Evolutionary conservation across 2,888 invertebrate genomes (phyloP).

Genomic region (Syrphus vitripennis): DNA sequence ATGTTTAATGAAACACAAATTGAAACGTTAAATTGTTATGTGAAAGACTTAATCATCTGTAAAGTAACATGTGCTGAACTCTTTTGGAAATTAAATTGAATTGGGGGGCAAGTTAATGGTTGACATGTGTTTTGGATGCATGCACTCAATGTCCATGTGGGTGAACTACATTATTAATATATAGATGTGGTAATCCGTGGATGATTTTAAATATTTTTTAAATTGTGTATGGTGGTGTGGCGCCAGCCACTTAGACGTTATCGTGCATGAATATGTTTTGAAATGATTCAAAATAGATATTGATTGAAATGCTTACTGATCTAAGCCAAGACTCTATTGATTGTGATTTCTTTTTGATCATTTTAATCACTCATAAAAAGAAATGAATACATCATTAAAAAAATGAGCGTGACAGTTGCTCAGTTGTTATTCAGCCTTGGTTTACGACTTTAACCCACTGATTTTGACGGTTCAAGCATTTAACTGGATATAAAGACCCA

Average conservation of each 20-base stretch:
- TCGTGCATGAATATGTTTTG: background rate
- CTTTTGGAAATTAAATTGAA: conserved; percentile 29
- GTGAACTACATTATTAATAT: background rate
- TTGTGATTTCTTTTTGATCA: background rate
- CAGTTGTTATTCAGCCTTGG: too few species aligned
- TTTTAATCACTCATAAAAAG: too few species aligned
- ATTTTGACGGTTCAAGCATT: too few species aligned
- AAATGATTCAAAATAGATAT: background rate
- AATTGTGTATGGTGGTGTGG: background rate
- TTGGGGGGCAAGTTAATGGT: conserved; percentile 30
- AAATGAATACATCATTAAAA: too few species aligned
- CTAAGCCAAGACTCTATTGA: conserved; percentile 28
- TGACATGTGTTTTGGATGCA: conserved; percentile 30
- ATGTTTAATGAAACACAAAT: conserved; percentile 68
- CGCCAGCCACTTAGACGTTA: conserved; percentile 26
- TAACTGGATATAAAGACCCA: too few species aligned
- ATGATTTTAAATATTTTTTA: background rate
- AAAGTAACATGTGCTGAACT: conserved; percentile 49
- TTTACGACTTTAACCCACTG: too few species aligned
- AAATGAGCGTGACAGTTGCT: too few species aligned
- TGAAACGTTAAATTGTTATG: conserved; percentile 66
- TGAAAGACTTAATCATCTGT: conserved; percentile 55
- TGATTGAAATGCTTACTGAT: conserved; percentile 12
- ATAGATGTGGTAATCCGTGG: background rate
- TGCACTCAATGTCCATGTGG: conserved; percentile 1